Conservation (phyloP, 2,888 invertebrate species). For the Phyllotreta striolata region DNA sequence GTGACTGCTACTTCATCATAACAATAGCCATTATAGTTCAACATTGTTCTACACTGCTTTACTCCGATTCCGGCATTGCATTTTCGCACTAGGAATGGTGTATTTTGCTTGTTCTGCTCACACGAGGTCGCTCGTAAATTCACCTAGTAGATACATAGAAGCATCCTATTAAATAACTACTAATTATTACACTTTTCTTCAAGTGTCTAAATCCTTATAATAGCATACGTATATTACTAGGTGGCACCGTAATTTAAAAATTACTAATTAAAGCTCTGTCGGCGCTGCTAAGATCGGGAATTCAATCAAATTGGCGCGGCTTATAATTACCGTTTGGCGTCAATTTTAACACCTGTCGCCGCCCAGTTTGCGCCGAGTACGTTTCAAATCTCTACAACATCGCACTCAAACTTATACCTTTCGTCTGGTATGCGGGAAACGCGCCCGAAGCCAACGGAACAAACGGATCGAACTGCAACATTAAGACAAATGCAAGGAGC, state of each 20-base stretch:
- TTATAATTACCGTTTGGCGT: conserved; percentile 44
- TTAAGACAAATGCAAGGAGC: conserved; percentile 22
- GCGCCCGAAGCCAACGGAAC: conserved; percentile 15
- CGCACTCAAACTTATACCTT: conserved; percentile 31
- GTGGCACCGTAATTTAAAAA: too few species aligned
- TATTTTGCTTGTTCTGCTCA: background rate
- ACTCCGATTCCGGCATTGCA: conserved; percentile 16
- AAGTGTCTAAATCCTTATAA: too few species aligned
- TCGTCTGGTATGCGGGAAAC: conserved; percentile 35
- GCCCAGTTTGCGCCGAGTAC: conserved; percentile 39
- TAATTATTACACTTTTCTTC: too few species aligned
- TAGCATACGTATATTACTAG: too few species aligned
- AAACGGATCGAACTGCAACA: conserved; percentile 12
- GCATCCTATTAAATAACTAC: too few species aligned
- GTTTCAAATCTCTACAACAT: conserved; percentile 40
- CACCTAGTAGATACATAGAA: too few species aligned
- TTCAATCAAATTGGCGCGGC: conserved; percentile 29
- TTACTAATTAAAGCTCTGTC: conserved; percentile 20
- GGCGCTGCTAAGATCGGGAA: conserved; percentile 16
- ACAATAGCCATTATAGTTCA: conserved; percentile 31
- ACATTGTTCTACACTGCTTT: conserved; percentile 23
- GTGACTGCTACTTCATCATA: conserved; percentile 31
- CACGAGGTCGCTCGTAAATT: conserved; percentile 1
- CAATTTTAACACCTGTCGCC: conserved; percentile 44
- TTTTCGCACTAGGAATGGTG: conserved; percentile 6